Evolutionary conservation across 2,113 vertebrate species (phyloP), one percentile per base, ranked within the genome.

Genomic region (Cyanoderma ruficeps): DNA sequence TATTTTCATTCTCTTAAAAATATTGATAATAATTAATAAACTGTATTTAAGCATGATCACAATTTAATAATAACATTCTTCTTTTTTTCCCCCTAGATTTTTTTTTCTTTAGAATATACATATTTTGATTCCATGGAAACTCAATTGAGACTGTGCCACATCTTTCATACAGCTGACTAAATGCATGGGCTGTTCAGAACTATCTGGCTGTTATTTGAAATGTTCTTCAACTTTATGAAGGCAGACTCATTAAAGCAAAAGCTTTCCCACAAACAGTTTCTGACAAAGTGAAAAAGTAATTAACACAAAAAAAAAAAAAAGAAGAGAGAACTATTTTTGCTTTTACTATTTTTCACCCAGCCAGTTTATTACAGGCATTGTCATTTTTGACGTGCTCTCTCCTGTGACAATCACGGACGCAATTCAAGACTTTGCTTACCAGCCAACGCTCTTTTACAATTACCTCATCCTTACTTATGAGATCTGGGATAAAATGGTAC

Each of bases 391-490:
- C 52, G 35, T 86, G 82, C 84, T 96, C 90, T 94, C 90, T 95
- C 91, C 88, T 93, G 74, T 63, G 85, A 97, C 96, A 97, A 81
- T 93, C 91, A 96, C 39, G 76, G 88, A 96, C 69, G 39, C 89
- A 97, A 96, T 97, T 97, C 92, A 90, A 92, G 97, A 91, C 71
- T 95, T 96, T 31, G 74, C 69, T 93, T 94, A 97, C 89, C 97
- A 97, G 95, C 94, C 93, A 97, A 94, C 41, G 89, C 84, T 97
- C 87, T 97, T 96, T 91, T 75, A 96, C 90, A 97, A 77, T 91
- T 96, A 98, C 75, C 89, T 97, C 93, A 95, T 83, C 95, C 89
- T 92, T 90, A 68, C 97, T 97, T 97, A 95, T 55, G 94, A 97
- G 96, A 97, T 81, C 71, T 95, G 79, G 90, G 81, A 97, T 94